Percentiles rank a stretch among this genome's conserved stretches.
Conservation (phyloP, 2,797 vertebrate genomes). For the Catharus ustulatus region DNA sequence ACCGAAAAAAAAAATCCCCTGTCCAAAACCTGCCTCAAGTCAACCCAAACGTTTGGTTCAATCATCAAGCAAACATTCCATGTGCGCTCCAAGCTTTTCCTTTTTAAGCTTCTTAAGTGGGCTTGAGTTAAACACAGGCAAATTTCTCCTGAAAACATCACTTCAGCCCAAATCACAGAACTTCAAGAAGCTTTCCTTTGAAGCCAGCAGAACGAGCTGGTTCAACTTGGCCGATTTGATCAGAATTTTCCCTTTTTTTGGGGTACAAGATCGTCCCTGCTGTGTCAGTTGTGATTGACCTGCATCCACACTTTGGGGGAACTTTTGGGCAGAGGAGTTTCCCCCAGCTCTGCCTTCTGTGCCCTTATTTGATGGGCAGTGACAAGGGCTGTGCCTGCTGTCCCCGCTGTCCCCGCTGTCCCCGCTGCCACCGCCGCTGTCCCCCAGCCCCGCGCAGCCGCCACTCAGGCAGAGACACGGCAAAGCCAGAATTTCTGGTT, state of each 20-base stretch:
- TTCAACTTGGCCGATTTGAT: neutral
- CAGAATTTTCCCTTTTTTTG: neutral
- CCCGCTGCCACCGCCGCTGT: neutral
- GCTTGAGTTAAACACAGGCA: conserved; percentile 9
- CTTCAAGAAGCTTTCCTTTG: neutral
- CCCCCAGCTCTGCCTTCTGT: rapidly evolving
- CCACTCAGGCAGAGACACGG: neutral
- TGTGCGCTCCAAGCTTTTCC: neutral
- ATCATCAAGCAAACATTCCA: neutral
- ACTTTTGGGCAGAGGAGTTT: neutral
- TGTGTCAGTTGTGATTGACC: neutral
- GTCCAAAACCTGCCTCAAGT: neutral
- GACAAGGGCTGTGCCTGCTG: neutral
- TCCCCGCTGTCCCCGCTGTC: neutral
- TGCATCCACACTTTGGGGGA: neutral
- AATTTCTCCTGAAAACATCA: neutral
- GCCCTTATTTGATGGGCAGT: rapidly evolving
- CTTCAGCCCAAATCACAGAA: neutral
- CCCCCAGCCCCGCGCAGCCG: neutral
- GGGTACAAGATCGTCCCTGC: rapidly evolving
- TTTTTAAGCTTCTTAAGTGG: conserved; percentile 21
- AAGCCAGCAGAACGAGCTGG: neutral
- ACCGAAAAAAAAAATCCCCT: neutral
- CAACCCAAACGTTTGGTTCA: neutral
- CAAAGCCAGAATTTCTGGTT: conserved; percentile 60